Base-by-base conservation (phyloP, 2,888 invertebrate genomes). In the Mycogona germanica region DNA sequence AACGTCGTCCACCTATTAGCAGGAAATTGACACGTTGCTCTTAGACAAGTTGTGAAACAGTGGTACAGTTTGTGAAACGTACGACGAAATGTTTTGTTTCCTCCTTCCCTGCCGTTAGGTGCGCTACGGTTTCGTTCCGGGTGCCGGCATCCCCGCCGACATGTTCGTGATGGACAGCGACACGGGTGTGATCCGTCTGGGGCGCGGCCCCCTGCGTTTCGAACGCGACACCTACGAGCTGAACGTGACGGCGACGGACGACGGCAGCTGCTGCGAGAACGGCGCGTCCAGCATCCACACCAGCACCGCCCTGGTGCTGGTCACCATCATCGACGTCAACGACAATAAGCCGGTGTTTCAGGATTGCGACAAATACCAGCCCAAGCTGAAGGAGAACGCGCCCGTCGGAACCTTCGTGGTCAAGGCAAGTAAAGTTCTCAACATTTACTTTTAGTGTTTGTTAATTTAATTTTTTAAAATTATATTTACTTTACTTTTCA, bases 331-430 rank as follows among this genome's bases (percentile, higher is more conserved):
- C 53, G 70, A 70, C 60, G 66, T 69, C 35, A 70, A 87, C 71
- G 87, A 87, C 70, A 83, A 87, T 68, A 92, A 92, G 66, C 93
- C 93, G 1, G 38, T 6, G 23, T 50, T 50, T 12, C 79, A 78
- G 40, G 78, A 87, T 62, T 96, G 96, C 72, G 78, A 80, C 54
- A 76, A 75, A 62, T 93, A 93, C 71, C 80, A 78, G 64, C 88
- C 86, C 0, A 75, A 77, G 28, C 84, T 89, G 23, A 80, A 82
- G 65, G 93, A 92, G 71, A 84, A 82, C 63, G 79, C 82, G 66
- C 75, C 77, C 0, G 72, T 78, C 35, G 84, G 81, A 54, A 83
- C 83, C 0, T 78, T 75, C 60, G 87, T 95, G 12, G 80, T 88
- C 55, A 74, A 75, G 70, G 84, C 84, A 72, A 73, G 28, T n/a